Percentiles rank a stretch among this genome's conserved stretches.
These are phyloP conservation scores for Timema cristinae DNA, from an alignment of 2,888 invertebrate species.

Conservation along the genomic window DNA sequence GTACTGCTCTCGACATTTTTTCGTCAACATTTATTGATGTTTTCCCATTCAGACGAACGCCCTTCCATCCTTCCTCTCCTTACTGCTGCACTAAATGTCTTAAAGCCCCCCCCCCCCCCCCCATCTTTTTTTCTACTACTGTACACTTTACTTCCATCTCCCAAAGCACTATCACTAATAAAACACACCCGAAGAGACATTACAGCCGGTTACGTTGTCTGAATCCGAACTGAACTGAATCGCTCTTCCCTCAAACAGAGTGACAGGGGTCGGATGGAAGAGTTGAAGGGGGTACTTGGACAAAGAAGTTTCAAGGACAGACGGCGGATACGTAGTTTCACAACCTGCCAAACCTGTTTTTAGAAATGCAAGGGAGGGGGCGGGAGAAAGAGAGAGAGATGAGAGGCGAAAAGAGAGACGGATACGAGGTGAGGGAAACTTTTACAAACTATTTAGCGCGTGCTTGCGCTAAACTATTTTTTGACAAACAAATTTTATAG, in stretches of 20 bases:
- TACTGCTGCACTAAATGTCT: constrained; percentile 1
- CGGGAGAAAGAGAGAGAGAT: too few relatives aligned
- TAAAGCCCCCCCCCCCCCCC: background rate
- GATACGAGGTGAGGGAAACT: too few relatives aligned
- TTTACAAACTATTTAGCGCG: too few relatives aligned
- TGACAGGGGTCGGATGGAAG: background rate
- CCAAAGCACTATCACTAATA: background rate
- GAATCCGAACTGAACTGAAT: constrained; percentile 1
- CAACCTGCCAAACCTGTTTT: too few relatives aligned
- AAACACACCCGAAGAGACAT: background rate
- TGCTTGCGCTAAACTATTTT: too few relatives aligned
- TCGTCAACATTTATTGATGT: background rate
- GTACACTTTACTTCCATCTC: background rate
- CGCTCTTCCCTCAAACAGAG: background rate
- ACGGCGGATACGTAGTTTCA: too few relatives aligned
- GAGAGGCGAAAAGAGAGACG: too few relatives aligned
- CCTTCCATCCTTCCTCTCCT: background rate
- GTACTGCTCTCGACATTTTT: background rate
- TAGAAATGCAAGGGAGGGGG: too few relatives aligned
- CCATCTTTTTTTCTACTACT: background rate
- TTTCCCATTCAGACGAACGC: background rate
- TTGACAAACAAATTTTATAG: too few relatives aligned
- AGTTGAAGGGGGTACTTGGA: background rate
- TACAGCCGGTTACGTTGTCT: constrained; percentile 4
- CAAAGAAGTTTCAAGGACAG: too few relatives aligned